Percentiles rank a stretch among this genome's conserved stretches.
phyloP scores from a whole-genome alignment of 2,797 vertebrate genomes.

The Cyclura pinguis region DNA sequence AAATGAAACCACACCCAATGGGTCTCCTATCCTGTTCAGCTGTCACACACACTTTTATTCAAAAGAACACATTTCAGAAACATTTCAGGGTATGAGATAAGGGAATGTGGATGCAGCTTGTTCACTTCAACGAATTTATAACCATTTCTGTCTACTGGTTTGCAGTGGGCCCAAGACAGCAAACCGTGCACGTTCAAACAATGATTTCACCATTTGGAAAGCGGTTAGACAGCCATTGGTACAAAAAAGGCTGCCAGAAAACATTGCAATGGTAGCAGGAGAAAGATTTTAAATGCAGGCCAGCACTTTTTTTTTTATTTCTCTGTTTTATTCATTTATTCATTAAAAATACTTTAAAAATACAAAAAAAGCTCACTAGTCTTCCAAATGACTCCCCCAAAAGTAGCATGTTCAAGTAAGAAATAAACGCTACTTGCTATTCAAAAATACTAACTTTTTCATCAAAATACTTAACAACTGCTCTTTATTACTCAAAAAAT shows the following conservation, averaged over 20 bases:
- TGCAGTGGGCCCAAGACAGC: neutral
- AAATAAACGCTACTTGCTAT: neutral
- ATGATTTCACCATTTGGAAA: neutral
- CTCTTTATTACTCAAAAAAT: neutral
- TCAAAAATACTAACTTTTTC: neutral
- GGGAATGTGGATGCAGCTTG: neutral
- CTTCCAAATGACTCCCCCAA: neutral
- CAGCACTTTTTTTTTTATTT: neutral
- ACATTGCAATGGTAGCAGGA: neutral
- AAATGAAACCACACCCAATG: neutral
- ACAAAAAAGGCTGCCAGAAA: neutral
- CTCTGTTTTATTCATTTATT: no score
- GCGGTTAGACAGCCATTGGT: neutral
- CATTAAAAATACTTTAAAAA: neutral
- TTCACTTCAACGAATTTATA: no score
- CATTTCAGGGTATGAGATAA: neutral
- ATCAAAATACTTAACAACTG: neutral
- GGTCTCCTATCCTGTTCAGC: neutral
- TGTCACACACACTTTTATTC: neutral
- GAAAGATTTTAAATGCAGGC: neutral
- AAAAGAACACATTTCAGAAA: neutral
- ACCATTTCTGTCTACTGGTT: neutral
- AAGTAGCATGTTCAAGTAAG: neutral
- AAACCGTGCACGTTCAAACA: neutral
- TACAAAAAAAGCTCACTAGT: neutral